Evolutionary conservation across 1,140 invertebrate species (phyloP), one percentile per base, ranked within the genome.

Genomic region (Drosophila trapezifrons): DNA sequence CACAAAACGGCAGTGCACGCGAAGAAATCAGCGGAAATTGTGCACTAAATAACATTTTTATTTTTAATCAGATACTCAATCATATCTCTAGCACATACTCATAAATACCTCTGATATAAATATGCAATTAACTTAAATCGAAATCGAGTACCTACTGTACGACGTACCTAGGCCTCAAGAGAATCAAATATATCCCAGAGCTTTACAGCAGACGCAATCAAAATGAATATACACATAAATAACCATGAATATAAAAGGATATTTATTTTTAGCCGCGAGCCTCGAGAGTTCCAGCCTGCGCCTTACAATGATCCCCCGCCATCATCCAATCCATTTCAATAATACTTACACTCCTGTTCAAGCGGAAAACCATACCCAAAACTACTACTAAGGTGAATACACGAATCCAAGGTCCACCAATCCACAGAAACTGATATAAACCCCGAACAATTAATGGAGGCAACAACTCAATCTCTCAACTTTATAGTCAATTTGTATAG

Each of bases 301-400:
- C n/a, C 38, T 52, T 62, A 51, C 32, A 54, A 27, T 66, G 54
- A 64, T 20, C 29, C 45, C 66, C 49, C 29, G 49, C n/a, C n/a
- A 71, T 71, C 66, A 71, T 57, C 13, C 42, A 46, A 42, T 29
- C 43, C 69, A 71, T 71, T 32, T 4, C 51, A n/a, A 6, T n/a
- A 37, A 35, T 35, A 71, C 45, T 35, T 22, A 74, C 43, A 66
- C 69, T 64, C 29, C 20, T 47, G 32, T 37, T 27, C 37, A 22
- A 47, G 15, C 29, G 47, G 27, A 37, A 54, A 37, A 10, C n/a
- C n/a, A 64, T 27, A 59, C 29, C 25, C 70, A 87, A 83, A 87
- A 87, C 83, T 87, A 87, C 83, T 87, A 87, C 83, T 87, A 87
- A 87, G 83, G 83, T 80, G 59, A 77, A 87, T 47, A 81, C 29